Conservation (phyloP, 2,113 vertebrate genomes). For the Microtus oregoni region DNA sequence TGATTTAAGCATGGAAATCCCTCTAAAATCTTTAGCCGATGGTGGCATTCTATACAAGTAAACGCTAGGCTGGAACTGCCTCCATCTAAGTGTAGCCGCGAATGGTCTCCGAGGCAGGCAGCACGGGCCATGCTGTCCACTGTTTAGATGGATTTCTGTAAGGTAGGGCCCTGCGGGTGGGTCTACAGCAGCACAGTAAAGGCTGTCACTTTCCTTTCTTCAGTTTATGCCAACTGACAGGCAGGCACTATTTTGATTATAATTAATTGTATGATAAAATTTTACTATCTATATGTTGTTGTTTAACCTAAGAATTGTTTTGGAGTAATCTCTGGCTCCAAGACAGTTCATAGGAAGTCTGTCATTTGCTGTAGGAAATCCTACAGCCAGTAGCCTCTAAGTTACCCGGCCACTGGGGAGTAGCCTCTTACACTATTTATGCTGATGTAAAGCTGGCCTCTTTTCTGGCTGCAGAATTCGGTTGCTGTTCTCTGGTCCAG, state of each 20-base stretch:
- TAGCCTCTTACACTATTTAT: no score
- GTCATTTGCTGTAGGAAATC: background rate
- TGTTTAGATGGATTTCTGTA: background rate
- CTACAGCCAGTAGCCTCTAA: no score
- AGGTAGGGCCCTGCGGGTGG: background rate
- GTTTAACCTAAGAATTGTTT: constrained; percentile 32
- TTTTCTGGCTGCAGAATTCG: no score
- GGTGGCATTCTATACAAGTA: background rate
- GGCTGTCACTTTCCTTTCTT: constrained; percentile 14
- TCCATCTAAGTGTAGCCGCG: background rate
- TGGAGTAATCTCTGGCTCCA: background rate
- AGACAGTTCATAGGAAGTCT: background rate
- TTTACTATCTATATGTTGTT: constrained; percentile 46
- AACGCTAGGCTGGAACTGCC: background rate
- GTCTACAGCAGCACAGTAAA: background rate
- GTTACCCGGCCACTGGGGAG: no score
- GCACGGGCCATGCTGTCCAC: background rate
- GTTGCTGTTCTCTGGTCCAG: no score
- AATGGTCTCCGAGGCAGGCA: background rate
- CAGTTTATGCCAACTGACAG: background rate
- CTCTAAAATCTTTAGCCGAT: background rate
- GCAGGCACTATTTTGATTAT: constrained; percentile 31
- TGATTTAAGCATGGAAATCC: background rate
- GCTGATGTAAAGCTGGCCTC: no score
- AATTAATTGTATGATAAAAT: constrained; percentile 58